A percentile compares a stretch with the other conserved stretches of the same genome.
These are phyloP conservation scores for Coptodon rendalli DNA, from an alignment of 2,113 vertebrate genomes.

Conservation along the genomic window DNA sequence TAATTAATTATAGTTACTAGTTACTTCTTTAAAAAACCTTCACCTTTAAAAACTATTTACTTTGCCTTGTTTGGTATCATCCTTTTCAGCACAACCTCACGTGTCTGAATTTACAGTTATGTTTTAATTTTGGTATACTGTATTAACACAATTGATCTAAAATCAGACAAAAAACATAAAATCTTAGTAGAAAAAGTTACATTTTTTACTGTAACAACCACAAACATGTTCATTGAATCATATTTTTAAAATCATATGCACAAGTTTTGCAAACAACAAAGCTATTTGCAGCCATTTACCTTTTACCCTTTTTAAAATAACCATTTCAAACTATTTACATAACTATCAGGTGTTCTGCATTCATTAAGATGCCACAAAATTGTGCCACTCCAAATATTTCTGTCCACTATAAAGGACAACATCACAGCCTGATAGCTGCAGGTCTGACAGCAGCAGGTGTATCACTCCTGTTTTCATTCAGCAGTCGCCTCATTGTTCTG, in stretches of 20 bases:
- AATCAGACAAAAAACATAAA: neutral
- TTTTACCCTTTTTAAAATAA: neutral
- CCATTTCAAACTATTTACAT: neutral
- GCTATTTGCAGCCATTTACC: neutral
- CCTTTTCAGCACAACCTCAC: neutral
- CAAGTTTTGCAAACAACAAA: neutral
- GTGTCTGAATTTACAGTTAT: neutral
- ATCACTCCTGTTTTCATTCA: too few species aligned
- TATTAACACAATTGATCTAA: neutral
- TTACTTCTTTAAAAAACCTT: neutral
- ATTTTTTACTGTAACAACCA: neutral
- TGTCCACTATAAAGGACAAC: too few species aligned
- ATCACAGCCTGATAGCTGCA: too few species aligned
- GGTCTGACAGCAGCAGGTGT: too few species aligned
- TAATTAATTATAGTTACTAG: neutral
- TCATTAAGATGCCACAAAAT: too few species aligned
- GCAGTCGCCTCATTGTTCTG: too few species aligned
- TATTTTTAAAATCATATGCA: neutral
- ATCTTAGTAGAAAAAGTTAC: fast-evolving
- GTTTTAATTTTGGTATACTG: neutral
- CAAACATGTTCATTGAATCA: fast-evolving
- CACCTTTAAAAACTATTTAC: neutral
- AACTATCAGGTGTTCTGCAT: too few species aligned
- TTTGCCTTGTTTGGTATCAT: neutral
- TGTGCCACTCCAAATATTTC: too few species aligned